Percentiles rank a stretch among this genome's conserved stretches.
Conservation (phyloP, 2,888 invertebrate species). For the Apotomis betuletana region DNA sequence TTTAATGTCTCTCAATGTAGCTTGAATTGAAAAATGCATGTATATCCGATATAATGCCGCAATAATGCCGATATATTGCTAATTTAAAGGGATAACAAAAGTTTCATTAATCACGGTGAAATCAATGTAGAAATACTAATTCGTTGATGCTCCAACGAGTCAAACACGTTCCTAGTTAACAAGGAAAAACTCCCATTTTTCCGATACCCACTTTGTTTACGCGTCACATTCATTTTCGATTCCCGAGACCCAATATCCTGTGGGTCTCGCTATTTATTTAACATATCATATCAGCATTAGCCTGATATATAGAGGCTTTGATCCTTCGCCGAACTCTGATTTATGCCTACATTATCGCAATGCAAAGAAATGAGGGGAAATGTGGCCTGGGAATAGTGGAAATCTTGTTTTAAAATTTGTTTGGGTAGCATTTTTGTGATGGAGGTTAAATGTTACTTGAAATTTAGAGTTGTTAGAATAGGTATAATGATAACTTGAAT, state of each 20-base stretch:
- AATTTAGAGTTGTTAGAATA: too few relatives aligned
- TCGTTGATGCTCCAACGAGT: too few relatives aligned
- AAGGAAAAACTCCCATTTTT: constrained; percentile 45
- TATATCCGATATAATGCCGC: too few relatives aligned
- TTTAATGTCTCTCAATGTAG: too few relatives aligned
- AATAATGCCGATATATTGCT: too few relatives aligned
- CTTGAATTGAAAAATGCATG: too few relatives aligned
- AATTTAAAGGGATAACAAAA: too few relatives aligned
- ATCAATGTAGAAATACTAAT: too few relatives aligned
- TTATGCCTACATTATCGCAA: constrained; percentile 74
- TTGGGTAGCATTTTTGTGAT: not conserved
- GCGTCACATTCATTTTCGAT: constrained; percentile 71
- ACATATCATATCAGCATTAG: constrained; percentile 82
- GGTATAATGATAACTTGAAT: too few relatives aligned
- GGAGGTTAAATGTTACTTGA: too few relatives aligned
- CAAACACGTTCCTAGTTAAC: constrained; percentile 13
- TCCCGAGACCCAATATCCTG: constrained; percentile 75
- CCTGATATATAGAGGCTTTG: constrained; percentile 79
- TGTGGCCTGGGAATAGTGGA: constrained; percentile 39
- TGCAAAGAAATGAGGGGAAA: constrained; percentile 62
- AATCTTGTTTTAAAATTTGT: constrained; percentile 5
- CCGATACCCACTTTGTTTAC: constrained; percentile 59
- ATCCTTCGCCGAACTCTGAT: constrained; percentile 72
- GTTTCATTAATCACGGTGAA: too few relatives aligned
- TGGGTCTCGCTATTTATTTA: constrained; percentile 79